Evolutionary conservation across 2,797 vertebrate genomes (phyloP), one percentile per base, ranked within the genome.

Genomic region (Gymnoscopelus braueri): DNA sequence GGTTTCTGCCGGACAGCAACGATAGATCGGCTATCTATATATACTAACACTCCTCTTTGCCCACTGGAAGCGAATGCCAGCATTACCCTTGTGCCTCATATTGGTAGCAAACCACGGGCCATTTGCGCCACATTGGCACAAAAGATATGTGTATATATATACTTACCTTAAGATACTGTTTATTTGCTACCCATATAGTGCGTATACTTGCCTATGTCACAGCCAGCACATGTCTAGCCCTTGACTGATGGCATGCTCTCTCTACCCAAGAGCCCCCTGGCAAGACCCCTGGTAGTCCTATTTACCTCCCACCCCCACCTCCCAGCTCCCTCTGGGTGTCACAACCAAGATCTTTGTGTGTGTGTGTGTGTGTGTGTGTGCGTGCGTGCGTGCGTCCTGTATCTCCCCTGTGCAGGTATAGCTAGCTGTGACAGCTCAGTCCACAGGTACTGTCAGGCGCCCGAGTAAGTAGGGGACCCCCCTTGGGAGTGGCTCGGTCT

Each of bases 391-490:
- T 65, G 57, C 65, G 63, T 63, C 72, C 77, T 86, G 81, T 91
- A 91, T 89, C 86, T 89, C 80, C 82, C 78, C 68, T 51, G 74
- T 78, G 89, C 90, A 89, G 89, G 87, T 86, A 87, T 83, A 76
- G 15, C 64, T 82, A 78, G 79, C 75, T 84, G 84, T 89, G 90
- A 89, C 88, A 92, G 86, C 88, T 85, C 70, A 67, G 86, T 87
- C 85, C 81, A 88, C 84, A 90, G 86, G 89, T 92, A 91, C 88
- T 82, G 79, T 85, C 86, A 84, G 79, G 81, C 84, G 77, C 85
- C 77, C 80, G 63, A 83, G 78, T 85, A 78, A 83, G 78, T 85
- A 78, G 51, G 84, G 78, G 78, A 63, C 60, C 79, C 89, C 35
- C 86, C 80, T 71, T 69, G 82, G 84, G 86, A 85, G 67, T 71